Evolutionary conservation across 2,888 invertebrate genomes (phyloP), one percentile per base, ranked within the genome.

Genomic region (Drosophila putrida): DNA sequence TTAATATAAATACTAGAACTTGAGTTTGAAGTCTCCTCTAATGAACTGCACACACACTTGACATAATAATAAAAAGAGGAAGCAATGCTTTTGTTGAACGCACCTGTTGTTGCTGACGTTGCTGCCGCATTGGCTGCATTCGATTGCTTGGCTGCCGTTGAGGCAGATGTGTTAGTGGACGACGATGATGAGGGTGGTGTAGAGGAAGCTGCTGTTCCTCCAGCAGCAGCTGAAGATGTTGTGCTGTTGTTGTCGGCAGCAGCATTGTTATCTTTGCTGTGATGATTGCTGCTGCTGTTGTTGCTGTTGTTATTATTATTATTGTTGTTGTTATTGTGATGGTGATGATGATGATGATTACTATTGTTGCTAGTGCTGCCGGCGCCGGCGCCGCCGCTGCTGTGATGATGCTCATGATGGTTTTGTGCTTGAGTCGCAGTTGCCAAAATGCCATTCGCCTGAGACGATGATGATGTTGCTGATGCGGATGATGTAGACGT

Each of bases 361-460:
- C 75, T 61, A 54, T 36, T 61, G 31, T 46, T 82, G 60, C 62
- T 69, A 46, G 61, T 62, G 62, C 54, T 74, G 63, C 65, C 64
- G 63, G 51, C 70, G 66, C 54, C 67, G 71, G 54, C 65, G 67
- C 49, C 71, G 66, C 84, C 59, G 50, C 77, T 70, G 50, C 77
- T 70, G 66, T 79, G 87, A 74, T 90, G 88, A 79, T 85, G 89
- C 68, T 90, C 89, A 76, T 91, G 81, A 82, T 90, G 88, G 57
- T 78, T 80, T 74, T 88, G 87, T 71, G 89, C 77, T 82, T 82
- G 79, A 49, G 79, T 71, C 49, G 84, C 76, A 53, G 80, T 57
- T 63, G 80, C 80, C 68, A 90, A 79, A 62, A 90, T 65, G 58
- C 90, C 90, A 71, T 91, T 90, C 51, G 90, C 87, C 50, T 84